phyloP scores from a whole-genome alignment of 2,888 invertebrate genomes.

The Harmothoe impar region DNA sequence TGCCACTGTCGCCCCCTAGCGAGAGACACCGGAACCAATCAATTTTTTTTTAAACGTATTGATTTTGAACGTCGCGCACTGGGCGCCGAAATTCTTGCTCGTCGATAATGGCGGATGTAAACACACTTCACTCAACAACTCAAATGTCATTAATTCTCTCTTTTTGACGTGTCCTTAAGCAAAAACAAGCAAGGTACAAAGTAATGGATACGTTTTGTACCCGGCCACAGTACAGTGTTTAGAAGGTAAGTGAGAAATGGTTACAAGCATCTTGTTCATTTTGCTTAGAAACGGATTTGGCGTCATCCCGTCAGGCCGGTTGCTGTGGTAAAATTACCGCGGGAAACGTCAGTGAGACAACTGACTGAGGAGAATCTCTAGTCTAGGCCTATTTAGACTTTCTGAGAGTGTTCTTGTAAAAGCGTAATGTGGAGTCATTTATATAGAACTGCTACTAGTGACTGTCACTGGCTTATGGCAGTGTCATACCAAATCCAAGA shows the following conservation, averaged over 20 bases:
- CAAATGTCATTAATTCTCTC: background rate
- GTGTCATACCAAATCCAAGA: no score
- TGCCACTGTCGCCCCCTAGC: no score
- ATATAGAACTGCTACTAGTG: no score
- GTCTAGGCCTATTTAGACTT: no score
- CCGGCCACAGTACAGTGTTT: background rate
- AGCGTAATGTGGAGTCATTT: no score
- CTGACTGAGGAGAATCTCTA: no score
- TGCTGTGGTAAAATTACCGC: constrained; percentile 43
- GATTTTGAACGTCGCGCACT: constrained; percentile 40
- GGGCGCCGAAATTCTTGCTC: constrained; percentile 3
- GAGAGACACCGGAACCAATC: no score
- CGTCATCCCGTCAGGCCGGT: constrained; percentile 47
- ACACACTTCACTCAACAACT: constrained; percentile 2
- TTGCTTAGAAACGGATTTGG: constrained; percentile 56
- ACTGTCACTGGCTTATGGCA: no score
- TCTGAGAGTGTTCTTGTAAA: no score
- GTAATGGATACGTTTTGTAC: background rate
- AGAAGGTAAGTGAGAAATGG: background rate
- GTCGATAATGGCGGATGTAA: constrained; percentile 58
- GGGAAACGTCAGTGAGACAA: background rate
- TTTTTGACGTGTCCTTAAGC: no score
- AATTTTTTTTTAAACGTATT: background rate
- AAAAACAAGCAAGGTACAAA: background rate
- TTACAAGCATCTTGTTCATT: no score